Evolutionary conservation across 2,797 vertebrate genomes (phyloP), one percentile per base, ranked within the genome.

Genomic region (Anisognathus igniventris): DNA sequence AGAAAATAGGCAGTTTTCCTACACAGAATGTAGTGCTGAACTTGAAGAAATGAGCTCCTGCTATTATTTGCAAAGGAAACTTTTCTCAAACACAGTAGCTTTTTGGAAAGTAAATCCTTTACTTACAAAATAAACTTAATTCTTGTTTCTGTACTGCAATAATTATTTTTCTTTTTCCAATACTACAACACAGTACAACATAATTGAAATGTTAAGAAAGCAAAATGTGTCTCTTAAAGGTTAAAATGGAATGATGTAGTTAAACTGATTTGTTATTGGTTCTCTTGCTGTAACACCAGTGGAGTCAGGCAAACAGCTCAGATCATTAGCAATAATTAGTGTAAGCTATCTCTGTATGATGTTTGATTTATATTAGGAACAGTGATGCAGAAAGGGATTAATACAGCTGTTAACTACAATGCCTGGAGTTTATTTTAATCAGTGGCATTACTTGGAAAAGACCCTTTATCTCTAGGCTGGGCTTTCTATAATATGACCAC

Each of bases 311-410:
- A 74, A 44, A 60, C 4, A 45, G 56, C 47, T 82, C 87, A 66
- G 71, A 85, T 73, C 81, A 88, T 95, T 92, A 95, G 35, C 71
- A 92, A 33, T 86, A 92, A 96, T 93, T 94, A 95, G 65, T 76
- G 71, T 68, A 68, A 40, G 56, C n/a, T 75, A 58, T 64, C 60
- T 91, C 39, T 51, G 81, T 66, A 66, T 82, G 64, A 84, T 75
- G 60, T 61, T 85, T 91, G 51, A 71, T 95, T 92, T 95, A 70
- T 94, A 90, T 92, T 85, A 85, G 64, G 92, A 79, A 37, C 60
- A 44, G 60, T 60, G 92, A 92, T 96, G 78, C 56, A 95, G 64
- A 62, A 92, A 84, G 54, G 88, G 93, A 89, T 96, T 92, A 95
- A 91, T 86, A 92, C 74, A 92, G 87, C 75, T 92, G 90, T 85